Conservation (phyloP, 2,888 invertebrate species). For the Dynastes tityus region DNA sequence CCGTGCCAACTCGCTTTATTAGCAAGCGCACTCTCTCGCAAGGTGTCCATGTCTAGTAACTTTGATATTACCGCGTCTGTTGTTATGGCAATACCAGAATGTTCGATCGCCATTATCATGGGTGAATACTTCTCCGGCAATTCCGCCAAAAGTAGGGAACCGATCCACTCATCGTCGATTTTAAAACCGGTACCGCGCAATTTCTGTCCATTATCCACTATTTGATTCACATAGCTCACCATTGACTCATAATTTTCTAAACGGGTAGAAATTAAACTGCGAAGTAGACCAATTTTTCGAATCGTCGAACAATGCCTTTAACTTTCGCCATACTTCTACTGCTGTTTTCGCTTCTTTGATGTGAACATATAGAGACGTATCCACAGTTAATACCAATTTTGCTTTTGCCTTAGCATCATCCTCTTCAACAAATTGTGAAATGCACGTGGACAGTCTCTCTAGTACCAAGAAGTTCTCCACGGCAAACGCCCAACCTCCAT, state of each 20-base stretch:
- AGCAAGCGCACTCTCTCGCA: not conserved
- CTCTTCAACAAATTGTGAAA: too few relatives aligned
- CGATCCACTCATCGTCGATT: not conserved
- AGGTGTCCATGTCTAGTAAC: too few relatives aligned
- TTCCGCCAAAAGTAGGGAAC: not conserved
- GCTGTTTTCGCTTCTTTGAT: constrained; percentile 30
- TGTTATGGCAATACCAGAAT: too few relatives aligned
- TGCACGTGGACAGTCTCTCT: too few relatives aligned
- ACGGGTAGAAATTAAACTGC: constrained; percentile 2
- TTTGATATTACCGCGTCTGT: too few relatives aligned
- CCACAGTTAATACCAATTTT: not conserved
- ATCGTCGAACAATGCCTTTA: constrained; percentile 56
- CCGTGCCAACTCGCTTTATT: too few relatives aligned
- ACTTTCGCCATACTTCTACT: constrained; percentile 55
- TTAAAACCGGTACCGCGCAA: not conserved
- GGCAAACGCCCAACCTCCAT: too few relatives aligned
- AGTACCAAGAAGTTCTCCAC: too few relatives aligned
- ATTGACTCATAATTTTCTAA: not conserved
- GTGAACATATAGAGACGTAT: not conserved
- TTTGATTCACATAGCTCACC: not conserved
- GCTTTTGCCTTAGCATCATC: too few relatives aligned
- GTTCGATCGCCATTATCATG: too few relatives aligned
- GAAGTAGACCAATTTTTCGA: constrained; percentile 50
- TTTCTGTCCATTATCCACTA: constrained; percentile 11
- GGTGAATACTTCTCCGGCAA: not conserved